phyloP scores from a whole-genome alignment of 2,888 invertebrate genomes.

The Sturmia bella region DNA sequence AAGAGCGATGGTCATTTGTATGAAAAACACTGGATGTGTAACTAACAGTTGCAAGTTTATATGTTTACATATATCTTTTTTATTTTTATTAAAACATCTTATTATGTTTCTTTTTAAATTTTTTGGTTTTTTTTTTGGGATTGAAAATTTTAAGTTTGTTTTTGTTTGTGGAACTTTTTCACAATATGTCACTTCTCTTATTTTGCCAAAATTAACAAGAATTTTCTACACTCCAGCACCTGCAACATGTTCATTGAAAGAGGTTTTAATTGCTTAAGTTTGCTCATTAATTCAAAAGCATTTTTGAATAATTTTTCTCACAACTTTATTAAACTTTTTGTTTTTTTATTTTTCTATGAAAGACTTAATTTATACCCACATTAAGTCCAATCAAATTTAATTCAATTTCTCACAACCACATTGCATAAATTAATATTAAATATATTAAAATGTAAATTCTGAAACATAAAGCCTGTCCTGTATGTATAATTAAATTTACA shows the following conservation, averaged over 20 bases:
- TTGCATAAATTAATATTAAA: conserved; percentile 31
- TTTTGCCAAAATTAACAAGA: no score
- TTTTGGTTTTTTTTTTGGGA: no score
- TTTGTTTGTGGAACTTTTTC: no score
- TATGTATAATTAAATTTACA: conserved; percentile 6
- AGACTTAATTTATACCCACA: not conserved
- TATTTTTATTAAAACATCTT: no score
- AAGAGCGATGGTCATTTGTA: no score
- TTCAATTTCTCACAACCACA: not conserved
- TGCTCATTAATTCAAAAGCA: conserved; percentile 22
- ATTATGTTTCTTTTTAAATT: no score
- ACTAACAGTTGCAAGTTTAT: no score
- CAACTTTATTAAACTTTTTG: not conserved
- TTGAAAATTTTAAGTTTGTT: no score
- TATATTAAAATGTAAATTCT: conserved; percentile 2
- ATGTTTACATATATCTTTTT: no score
- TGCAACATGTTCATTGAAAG: not conserved
- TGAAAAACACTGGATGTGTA: no score
- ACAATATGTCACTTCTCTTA: no score
- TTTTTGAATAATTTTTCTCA: not conserved
- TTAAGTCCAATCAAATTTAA: conserved; percentile 16
- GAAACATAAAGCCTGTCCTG: not conserved
- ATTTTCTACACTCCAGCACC: not conserved
- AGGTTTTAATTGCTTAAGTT: conserved; percentile 3
- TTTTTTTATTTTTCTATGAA: not conserved